These are phyloP conservation scores for Latrodectus hesperus DNA, from an alignment of 2,888 invertebrate species.

Conservation along the genomic window DNA sequence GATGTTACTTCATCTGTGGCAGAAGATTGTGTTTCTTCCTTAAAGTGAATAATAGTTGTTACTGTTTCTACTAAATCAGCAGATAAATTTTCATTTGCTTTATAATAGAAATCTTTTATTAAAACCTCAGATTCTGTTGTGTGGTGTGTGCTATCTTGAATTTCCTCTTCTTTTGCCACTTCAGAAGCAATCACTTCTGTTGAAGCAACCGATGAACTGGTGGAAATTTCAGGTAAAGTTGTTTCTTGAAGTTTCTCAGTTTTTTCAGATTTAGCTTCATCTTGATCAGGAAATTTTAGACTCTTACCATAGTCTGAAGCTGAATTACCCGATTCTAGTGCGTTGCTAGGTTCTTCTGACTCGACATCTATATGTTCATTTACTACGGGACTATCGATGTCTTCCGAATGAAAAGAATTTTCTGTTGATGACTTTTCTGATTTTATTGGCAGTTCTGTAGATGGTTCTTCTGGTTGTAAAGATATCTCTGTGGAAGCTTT, in stretches of 20 bases:
- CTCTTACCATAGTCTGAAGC: not conserved
- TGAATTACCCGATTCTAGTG: not conserved
- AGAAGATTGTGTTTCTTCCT: conserved; percentile 21
- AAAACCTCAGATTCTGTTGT: not conserved
- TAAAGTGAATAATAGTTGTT: conserved; percentile 19
- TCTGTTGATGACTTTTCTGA: not conserved
- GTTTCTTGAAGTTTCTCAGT: conserved; percentile 5
- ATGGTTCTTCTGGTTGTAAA: no score
- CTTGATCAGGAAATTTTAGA: not conserved
- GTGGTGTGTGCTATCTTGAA: not conserved
- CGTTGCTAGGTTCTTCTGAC: not conserved
- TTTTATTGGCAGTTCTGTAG: not conserved
- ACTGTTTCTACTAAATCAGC: conserved; percentile 14
- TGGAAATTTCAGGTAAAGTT: no score
- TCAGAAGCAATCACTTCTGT: no score
- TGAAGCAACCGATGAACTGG: no score
- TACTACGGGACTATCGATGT: not conserved
- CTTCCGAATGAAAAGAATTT: not conserved
- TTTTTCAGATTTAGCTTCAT: not conserved
- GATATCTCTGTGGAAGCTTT: no score
- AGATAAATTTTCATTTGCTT: not conserved
- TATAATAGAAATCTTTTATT: not conserved
- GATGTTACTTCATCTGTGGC: not conserved
- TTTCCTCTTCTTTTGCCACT: no score
- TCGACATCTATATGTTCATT: not conserved